Percentiles rank a stretch among this genome's conserved stretches.
Conservation (phyloP, 2,888 invertebrate genomes). For the Dasysyrphus tricinctus region DNA sequence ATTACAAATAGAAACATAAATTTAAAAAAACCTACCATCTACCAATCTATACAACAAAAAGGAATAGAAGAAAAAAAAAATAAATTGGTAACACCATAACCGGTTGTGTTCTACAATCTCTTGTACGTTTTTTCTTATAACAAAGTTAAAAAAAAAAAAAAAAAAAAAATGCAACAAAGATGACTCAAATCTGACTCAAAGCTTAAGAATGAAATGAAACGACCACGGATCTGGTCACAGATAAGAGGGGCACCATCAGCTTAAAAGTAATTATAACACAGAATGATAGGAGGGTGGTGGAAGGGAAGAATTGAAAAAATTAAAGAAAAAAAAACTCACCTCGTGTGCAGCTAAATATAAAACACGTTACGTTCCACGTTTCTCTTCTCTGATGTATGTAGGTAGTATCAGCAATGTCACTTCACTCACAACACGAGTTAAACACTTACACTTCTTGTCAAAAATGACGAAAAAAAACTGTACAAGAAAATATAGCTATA, state of each 20-base stretch:
- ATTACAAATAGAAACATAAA: constrained; percentile 25
- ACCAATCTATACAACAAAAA: constrained; percentile 3
- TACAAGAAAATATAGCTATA: constrained; percentile 19
- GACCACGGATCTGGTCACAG: neutral
- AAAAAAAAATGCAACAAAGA: constrained; percentile 45
- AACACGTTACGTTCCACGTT: constrained; percentile 27
- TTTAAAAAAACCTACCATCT: constrained; percentile 9
- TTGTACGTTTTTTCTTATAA: constrained; percentile 48
- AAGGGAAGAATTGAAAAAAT: neutral
- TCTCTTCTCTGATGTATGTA: neutral
- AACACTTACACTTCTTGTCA: constrained; percentile 23
- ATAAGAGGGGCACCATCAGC: constrained; percentile 6
- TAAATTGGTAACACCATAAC: constrained; percentile 63
- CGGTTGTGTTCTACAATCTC: constrained; percentile 56
- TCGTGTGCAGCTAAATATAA: constrained; percentile 47
- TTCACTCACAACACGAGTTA: constrained; percentile 5
- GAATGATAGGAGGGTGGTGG: neutral
- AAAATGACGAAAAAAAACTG: constrained; percentile 26
- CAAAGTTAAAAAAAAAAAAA: constrained; percentile 11
- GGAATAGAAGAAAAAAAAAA: constrained; percentile 7
- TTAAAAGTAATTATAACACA: constrained; percentile 14
- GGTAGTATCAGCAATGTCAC: constrained; percentile 25
- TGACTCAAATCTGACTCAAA: constrained; percentile 71
- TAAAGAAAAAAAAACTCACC: constrained; percentile 50
- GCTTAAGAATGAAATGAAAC: constrained; percentile 33